A percentile compares a stretch with the other conserved stretches of the same genome.
Evolutionary conservation across 2,113 vertebrate species (phyloP).

Genomic region (Anoura caudifer): DNA sequence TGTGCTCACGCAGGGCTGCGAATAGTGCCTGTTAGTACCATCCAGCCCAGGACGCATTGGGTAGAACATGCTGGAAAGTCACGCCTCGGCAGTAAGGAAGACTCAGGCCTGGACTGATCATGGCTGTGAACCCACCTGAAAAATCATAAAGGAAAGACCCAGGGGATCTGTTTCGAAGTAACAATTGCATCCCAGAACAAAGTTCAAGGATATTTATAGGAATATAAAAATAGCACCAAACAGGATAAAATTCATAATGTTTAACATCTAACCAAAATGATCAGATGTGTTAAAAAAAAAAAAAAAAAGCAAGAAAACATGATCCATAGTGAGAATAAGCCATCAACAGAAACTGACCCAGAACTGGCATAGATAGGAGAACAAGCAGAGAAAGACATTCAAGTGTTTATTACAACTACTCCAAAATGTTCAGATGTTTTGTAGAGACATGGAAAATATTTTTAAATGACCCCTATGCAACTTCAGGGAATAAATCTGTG

Average conservation of each 20-base stretch:
- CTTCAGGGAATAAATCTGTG: not conserved
- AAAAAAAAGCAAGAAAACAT: not conserved
- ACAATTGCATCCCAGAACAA: not conserved
- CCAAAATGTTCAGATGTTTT: not conserved
- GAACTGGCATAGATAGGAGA: not conserved
- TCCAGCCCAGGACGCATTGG: not conserved
- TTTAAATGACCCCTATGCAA: not conserved
- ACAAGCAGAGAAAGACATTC: not conserved
- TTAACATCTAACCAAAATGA: not conserved
- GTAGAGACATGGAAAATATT: not conserved
- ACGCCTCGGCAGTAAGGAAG: not conserved
- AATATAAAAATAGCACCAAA: not conserved
- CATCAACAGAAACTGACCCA: not conserved
- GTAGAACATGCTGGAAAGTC: not conserved
- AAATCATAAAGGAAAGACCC: not conserved
- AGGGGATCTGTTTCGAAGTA: not conserved
- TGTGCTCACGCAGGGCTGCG: too few species aligned
- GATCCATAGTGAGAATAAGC: not conserved
- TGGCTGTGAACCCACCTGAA: not conserved
- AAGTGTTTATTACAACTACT: not conserved
- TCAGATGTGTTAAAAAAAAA: not conserved
- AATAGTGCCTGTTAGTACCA: not conserved
- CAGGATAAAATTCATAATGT: not conserved
- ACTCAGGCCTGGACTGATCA: not conserved
- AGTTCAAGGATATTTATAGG: not conserved